A percentile compares a stretch with the other conserved stretches of the same genome.
Conservation (phyloP, 2,888 invertebrate species). For the Idaea dimidiata region DNA sequence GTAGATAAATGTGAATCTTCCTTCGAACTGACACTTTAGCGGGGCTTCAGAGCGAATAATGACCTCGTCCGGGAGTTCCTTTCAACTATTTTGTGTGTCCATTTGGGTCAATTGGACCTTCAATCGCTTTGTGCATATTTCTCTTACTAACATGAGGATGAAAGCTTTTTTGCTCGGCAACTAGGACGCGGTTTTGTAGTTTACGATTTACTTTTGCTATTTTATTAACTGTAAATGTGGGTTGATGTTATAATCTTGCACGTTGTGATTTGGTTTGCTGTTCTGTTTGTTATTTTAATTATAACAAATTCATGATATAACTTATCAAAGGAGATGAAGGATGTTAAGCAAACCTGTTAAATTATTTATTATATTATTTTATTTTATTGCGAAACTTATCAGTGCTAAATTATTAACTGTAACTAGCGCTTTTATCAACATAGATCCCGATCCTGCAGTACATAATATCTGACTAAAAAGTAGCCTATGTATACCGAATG, state of each 20-base stretch:
- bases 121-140: conserved; percentile 69
- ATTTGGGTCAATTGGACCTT: conserved; percentile 77
- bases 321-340: too few species aligned
- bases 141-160: conserved; percentile 53
- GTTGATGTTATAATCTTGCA: conserved; percentile 2
- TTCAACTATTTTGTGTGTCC: conserved; percentile 75
- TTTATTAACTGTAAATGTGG: conserved; percentile 24
- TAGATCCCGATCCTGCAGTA: conserved; percentile 4
- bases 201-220: conserved; percentile 12
- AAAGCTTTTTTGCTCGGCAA: conserved; percentile 65
- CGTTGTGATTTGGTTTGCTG: too few species aligned
- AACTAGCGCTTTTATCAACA: too few species aligned
- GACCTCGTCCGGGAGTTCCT: conserved; percentile 64
- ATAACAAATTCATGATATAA: too few species aligned
- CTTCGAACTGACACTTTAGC: conserved; percentile 70
- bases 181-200: conserved; percentile 31
- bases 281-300: too few species aligned
- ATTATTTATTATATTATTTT: too few species aligned
- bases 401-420: too few species aligned
- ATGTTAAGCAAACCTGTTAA: too few species aligned
- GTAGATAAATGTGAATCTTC: conserved; percentile 73
- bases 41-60: conserved; percentile 72
- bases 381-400: too few species aligned
- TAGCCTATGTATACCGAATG: too few species aligned
- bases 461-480: too few species aligned